Percentiles rank a stretch among this genome's conserved stretches.
These are phyloP conservation scores for Cuniculus paca DNA, from an alignment of 2,797 vertebrate species.

Conservation along the genomic window DNA sequence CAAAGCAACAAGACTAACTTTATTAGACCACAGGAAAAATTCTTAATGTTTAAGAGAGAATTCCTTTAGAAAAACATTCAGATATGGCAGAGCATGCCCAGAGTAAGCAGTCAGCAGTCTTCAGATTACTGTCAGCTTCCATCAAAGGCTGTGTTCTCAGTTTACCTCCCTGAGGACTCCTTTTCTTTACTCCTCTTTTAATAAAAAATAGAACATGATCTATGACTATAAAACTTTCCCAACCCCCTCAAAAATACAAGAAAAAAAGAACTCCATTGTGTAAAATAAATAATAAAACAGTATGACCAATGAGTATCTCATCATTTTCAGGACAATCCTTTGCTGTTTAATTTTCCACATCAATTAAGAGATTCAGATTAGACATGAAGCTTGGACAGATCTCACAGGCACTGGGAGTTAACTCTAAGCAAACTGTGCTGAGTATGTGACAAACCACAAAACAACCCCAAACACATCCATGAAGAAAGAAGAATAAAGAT, in stretches of 20 bases:
- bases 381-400: constrained; percentile 7
- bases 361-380: constrained; percentile 61
- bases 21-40: background rate
- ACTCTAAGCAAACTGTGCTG: constrained; percentile 5
- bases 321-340: constrained; percentile 12
- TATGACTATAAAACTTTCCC: constrained; percentile 24
- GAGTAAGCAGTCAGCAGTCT: background rate
- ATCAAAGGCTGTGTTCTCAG: constrained; percentile 1
- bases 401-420: background rate
- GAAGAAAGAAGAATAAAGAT: constrained; percentile 30
- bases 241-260: background rate
- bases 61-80: constrained; percentile 30
- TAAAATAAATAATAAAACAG: constrained; percentile 44
- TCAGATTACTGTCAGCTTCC: background rate
- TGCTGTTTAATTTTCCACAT: constrained; percentile 59
- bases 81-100: background rate
- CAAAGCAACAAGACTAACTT: background rate
- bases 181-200: constrained; percentile 5
- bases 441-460: background rate
- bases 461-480: background rate
- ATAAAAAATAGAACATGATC: constrained; percentile 9
- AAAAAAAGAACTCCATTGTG: background rate
- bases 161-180: background rate
- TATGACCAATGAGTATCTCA: background rate
- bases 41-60: constrained; percentile 31